Evolutionary conservation across 2,113 vertebrate genomes (phyloP).

Genomic region (Ia io): DNA sequence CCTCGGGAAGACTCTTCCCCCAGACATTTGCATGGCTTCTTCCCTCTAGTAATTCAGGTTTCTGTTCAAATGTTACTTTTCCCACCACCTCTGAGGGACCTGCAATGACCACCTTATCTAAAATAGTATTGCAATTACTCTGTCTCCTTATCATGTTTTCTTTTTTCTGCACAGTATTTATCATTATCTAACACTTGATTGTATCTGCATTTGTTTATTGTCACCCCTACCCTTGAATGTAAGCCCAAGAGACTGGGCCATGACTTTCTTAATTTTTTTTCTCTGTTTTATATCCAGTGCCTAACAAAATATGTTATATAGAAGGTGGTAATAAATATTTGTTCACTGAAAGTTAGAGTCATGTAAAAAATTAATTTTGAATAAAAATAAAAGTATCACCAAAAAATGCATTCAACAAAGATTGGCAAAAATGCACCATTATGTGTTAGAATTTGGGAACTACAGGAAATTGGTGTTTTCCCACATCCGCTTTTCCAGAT

Average conservation of each 20-base stretch:
- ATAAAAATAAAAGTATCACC: not conserved
- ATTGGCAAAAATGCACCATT: not conserved
- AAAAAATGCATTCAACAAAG: not conserved
- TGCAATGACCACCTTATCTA: not conserved
- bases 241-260: not conserved
- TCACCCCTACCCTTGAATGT: not conserved
- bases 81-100: not conserved
- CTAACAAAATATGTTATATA: not conserved
- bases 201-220: not conserved
- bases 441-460: not conserved
- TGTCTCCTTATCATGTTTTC: not conserved
- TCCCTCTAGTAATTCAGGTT: not conserved
- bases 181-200: not conserved
- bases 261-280: not conserved
- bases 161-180: conserved; percentile 4
- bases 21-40: not conserved
- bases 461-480: not conserved
- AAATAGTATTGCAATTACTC: not conserved
- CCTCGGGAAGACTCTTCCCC: not conserved
- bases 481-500: not conserved
- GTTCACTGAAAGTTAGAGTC: not conserved
- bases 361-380: not conserved
- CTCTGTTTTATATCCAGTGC: not conserved
- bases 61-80: not conserved
- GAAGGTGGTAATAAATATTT: not conserved